phyloP scores from a whole-genome alignment of 2,797 vertebrate genomes.

The Cossypha dichroa region DNA sequence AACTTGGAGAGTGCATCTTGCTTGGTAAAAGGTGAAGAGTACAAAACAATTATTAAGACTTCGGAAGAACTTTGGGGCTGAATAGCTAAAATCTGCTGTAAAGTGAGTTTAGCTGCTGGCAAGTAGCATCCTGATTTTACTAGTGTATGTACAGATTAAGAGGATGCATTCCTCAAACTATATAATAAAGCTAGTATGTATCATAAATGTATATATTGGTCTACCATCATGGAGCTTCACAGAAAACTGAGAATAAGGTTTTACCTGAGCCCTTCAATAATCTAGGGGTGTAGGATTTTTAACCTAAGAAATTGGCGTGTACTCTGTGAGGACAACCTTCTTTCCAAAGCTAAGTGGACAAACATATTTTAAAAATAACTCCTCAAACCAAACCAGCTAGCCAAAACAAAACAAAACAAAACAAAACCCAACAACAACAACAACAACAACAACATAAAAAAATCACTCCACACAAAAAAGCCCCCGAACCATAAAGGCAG shows the following conservation, averaged over 20 bases:
- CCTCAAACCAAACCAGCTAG: not conserved
- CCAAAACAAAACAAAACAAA: no score
- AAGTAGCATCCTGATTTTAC: not conserved
- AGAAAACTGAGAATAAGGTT: not conserved
- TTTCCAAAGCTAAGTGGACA: not conserved
- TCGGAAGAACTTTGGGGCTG: not conserved
- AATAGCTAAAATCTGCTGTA: not conserved
- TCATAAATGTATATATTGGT: not conserved
- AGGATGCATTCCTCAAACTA: not conserved
- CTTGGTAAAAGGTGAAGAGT: not conserved
- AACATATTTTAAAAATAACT: not conserved
- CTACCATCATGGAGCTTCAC: not conserved
- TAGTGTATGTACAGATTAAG: not conserved
- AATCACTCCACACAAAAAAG: not conserved
- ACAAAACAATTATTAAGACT: not conserved
- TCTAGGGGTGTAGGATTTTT: not conserved
- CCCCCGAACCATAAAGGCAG: not conserved
- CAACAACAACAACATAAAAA: not conserved
- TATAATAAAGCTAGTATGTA: fast-evolving
- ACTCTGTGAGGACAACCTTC: not conserved
- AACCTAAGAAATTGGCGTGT: not conserved
- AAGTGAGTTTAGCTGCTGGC: not conserved
- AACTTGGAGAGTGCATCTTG: not conserved
- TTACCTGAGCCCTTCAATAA: not conserved
- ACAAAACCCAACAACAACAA: no score